phyloP scores from a whole-genome alignment of 1,140 invertebrate genomes.

The Cydia splendana region DNA sequence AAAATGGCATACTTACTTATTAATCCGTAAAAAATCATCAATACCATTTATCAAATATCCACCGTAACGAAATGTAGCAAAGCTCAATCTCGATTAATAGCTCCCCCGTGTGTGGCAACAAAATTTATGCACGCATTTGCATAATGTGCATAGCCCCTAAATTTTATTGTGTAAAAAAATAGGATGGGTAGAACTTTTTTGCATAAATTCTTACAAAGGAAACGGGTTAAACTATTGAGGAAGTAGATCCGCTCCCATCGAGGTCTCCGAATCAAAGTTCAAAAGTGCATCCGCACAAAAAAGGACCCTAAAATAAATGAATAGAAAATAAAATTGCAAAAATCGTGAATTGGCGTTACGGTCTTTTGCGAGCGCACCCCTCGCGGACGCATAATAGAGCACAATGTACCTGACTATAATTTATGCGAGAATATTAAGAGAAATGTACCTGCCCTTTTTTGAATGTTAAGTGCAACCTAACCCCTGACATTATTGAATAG shows the following conservation, averaged over 20 bases:
- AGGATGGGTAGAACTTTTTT: constrained; percentile 81
- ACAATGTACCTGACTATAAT: constrained; percentile 81
- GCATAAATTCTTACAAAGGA: constrained; percentile 80
- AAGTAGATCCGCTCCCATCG: constrained; percentile 66
- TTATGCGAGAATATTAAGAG: constrained; percentile 80
- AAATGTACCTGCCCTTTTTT: constrained; percentile 80
- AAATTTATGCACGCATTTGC: constrained; percentile 81
- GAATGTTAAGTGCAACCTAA: constrained; percentile 81
- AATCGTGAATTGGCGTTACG: constrained; percentile 42
- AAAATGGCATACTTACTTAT: constrained; percentile 72
- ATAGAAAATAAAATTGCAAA: constrained; percentile 51
- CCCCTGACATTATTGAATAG: constrained; percentile 78
- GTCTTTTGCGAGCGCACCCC: constrained; percentile 54
- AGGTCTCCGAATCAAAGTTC: constrained; percentile 58
- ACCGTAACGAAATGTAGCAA: constrained; percentile 43
- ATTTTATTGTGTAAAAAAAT: constrained; percentile 80
- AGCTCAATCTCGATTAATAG: constrained; percentile 39
- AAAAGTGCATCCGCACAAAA: constrained; percentile 37
- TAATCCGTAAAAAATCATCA: constrained; percentile 56
- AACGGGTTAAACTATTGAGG: constrained; percentile 78
- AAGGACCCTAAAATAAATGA: constrained; percentile 37
- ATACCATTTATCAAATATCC: constrained; percentile 44
- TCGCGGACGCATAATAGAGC: constrained; percentile 69
- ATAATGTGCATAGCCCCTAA: constrained; percentile 80
- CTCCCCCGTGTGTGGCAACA: constrained; percentile 50